These are phyloP conservation scores for Ciona savignyi DNA, from an alignment of 23 tunicate species.

Conservation along the genomic window DNA sequence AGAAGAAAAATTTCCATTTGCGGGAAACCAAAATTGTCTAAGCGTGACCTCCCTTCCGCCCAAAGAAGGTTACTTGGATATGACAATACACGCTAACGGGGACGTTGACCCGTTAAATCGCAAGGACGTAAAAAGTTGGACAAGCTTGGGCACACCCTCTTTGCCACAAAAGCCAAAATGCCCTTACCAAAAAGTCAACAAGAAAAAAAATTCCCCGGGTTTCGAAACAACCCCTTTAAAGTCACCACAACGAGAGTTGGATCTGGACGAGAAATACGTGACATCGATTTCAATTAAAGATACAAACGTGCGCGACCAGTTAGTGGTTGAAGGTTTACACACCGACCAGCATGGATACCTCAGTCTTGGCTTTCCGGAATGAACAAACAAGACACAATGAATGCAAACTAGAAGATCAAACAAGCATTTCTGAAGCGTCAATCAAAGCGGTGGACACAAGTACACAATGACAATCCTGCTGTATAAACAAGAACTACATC, in stretches of 20 bases:
- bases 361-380: constrained; percentile 19
- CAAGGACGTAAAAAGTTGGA: constrained; percentile 38
- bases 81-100: not conserved
- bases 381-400: constrained; percentile 1
- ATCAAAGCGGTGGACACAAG: no score
- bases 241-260: constrained; percentile 6
- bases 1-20: not conserved
- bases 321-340: constrained; percentile 4
- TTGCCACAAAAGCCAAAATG: constrained; percentile 7
- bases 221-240: not conserved
- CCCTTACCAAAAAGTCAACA: not conserved
- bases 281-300: not conserved
- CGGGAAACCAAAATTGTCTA: not conserved
- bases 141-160: constrained; percentile 40
- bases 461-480: no score
- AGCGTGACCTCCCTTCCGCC: not conserved
- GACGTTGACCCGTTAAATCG: constrained; percentile 1
- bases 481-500: no score
- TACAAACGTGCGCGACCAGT: not conserved
- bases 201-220: not conserved
- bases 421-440: no score
- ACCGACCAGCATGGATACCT: constrained; percentile 34
- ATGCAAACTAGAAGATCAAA: not conserved
- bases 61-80: constrained; percentile 4
- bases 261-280: constrained; percentile 45